These are phyloP conservation scores for Celastrina argiolus DNA, from an alignment of 2,888 invertebrate genomes.

Conservation along the genomic window DNA sequence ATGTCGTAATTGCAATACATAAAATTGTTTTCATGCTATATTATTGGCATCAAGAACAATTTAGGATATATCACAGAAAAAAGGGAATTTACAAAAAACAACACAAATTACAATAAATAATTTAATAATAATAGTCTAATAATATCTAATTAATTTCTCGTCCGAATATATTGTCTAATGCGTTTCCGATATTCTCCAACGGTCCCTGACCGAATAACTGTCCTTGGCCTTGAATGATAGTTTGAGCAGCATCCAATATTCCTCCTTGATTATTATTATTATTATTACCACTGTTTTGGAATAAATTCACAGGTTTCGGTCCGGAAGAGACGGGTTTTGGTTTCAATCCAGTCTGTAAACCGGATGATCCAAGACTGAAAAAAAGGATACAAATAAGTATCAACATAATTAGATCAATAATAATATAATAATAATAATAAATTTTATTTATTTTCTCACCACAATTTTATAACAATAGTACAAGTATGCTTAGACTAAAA, in stretches of 20 bases:
- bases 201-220: conserved; percentile 49
- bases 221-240: conserved; percentile 35
- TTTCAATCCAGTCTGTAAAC: conserved; percentile 66
- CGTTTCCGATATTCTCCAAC: conserved; percentile 61
- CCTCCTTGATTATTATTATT: conserved; percentile 41
- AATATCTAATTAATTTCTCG: conserved; percentile 35
- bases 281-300: conserved; percentile 50
- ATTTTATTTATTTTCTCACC: too few species aligned
- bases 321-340: conserved; percentile 64
- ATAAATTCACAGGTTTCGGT: conserved; percentile 60
- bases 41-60: too few species aligned
- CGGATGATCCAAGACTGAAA: conserved; percentile 62
- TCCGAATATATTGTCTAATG: conserved; percentile 60
- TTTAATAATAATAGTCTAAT: conserved; percentile 29
- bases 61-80: too few species aligned
- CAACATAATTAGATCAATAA: neutral
- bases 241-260: conserved; percentile 36
- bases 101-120: conserved; percentile 22
- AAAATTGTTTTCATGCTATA: too few species aligned
- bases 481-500: too few species aligned
- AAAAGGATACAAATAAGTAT: neutral
- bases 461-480: too few species aligned
- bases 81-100: neutral
- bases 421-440: too few species aligned
- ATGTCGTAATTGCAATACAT: too few species aligned